Evolutionary conservation across 2,797 vertebrate species (phyloP).

Genomic region (Vespertilio murinus): DNA sequence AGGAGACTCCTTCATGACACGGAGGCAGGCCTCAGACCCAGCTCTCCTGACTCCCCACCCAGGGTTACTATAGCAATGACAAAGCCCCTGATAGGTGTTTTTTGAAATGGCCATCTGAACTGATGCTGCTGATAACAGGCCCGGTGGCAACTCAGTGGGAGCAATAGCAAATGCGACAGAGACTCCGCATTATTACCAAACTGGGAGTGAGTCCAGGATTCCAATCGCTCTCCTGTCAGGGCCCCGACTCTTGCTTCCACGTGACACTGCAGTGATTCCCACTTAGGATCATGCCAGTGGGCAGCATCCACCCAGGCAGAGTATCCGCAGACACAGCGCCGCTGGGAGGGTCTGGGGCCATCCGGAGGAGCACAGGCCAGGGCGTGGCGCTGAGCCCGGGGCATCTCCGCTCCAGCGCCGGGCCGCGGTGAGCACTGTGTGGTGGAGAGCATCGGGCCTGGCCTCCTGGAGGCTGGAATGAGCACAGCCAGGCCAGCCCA

Average conservation of each 20-base stretch:
- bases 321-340: background rate
- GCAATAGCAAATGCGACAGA: background rate
- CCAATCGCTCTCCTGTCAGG: background rate
- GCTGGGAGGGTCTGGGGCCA: background rate
- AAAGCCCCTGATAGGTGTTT: background rate
- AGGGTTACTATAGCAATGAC: background rate
- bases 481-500: background rate
- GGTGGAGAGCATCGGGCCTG: no score
- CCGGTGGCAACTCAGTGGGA: background rate
- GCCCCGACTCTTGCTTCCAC: background rate
- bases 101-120: background rate
- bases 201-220: background rate
- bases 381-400: background rate
- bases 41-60: background rate
- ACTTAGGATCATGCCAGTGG: background rate
- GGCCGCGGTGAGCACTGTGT: no score
- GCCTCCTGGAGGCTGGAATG: background rate
- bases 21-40: background rate
- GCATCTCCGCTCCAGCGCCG: background rate
- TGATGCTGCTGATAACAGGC: background rate
- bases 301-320: background rate
- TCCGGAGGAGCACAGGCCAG: background rate
- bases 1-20: background rate
- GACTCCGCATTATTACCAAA: background rate
- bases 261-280: background rate